These are phyloP conservation scores for Chelon labrosus DNA, from an alignment of 2,797 vertebrate genomes.

Conservation along the genomic window DNA sequence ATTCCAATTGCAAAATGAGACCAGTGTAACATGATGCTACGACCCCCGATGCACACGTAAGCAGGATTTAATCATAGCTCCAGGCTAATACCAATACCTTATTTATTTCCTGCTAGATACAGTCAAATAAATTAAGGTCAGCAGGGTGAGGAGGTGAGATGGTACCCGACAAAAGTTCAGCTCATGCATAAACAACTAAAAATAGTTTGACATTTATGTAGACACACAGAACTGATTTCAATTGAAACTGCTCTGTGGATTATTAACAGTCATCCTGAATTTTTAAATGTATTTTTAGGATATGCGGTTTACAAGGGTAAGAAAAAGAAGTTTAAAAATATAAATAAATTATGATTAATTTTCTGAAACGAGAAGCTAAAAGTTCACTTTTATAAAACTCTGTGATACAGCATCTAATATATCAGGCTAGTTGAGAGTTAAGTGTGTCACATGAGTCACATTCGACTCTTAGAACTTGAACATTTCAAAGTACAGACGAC, in stretches of 20 bases:
- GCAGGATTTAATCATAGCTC: constrained; percentile 14
- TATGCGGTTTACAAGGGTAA: too few species aligned
- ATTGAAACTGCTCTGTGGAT: too few species aligned
- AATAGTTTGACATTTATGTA: too few species aligned
- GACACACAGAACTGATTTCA: too few species aligned
- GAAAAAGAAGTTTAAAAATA: not conserved
- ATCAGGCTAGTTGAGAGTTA: constrained; percentile 1
- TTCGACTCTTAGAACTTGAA: constrained; percentile 16
- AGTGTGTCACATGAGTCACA: constrained; percentile 20
- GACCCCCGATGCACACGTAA: constrained; percentile 22
- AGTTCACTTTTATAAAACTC: not conserved
- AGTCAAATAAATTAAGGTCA: constrained; percentile 1
- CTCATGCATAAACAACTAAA: too few species aligned
- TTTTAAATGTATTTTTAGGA: too few species aligned
- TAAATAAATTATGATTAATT: not conserved
- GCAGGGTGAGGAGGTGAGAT: constrained; percentile 3
- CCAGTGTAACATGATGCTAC: not conserved
- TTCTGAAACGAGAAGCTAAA: not conserved
- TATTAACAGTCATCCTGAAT: too few species aligned
- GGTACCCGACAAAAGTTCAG: too few species aligned
- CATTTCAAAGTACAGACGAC: constrained; percentile 30
- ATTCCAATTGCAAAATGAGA: constrained; percentile 3
- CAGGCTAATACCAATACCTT: not conserved
- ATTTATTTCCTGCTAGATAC: not conserved
- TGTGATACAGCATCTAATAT: not conserved